These are phyloP conservation scores for Cephus pygmeus DNA, from an alignment of 2,888 invertebrate species.

Conservation along the genomic window DNA sequence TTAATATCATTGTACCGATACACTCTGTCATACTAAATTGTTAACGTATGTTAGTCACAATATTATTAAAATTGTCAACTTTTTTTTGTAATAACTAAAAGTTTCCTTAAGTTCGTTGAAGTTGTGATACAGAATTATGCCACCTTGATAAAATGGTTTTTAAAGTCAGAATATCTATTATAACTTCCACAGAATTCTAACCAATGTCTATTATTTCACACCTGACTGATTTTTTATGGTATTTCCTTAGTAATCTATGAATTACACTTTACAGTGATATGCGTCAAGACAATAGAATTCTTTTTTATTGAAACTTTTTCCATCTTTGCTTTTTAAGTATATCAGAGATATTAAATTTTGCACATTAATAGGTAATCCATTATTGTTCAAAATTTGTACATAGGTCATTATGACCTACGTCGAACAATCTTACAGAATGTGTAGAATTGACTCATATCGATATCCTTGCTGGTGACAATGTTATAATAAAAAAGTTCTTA, in stretches of 20 bases:
- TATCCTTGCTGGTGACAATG: neutral
- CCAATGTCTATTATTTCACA: neutral
- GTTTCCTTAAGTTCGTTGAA: neutral
- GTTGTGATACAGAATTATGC: neutral
- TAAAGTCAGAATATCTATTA: neutral
- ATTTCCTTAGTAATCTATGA: neutral
- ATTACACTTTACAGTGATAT: neutral
- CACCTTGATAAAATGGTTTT: neutral
- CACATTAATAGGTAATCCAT: neutral
- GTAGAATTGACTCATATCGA: neutral
- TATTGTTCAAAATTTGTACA: neutral
- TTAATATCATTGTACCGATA: too few relatives aligned
- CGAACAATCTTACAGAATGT: neutral
- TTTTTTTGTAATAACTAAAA: neutral
- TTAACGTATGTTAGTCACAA: too few relatives aligned
- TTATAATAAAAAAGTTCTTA: neutral
- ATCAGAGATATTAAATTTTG: neutral
- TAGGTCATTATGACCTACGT: neutral
- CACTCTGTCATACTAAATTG: too few relatives aligned
- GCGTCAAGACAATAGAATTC: neutral
- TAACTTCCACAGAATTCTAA: neutral
- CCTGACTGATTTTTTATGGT: neutral
- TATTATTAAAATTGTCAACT: neutral
- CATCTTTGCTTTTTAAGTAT: neutral
- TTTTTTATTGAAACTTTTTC: neutral